These are phyloP conservation scores for Copidosoma aretas DNA, from an alignment of 2,888 invertebrate genomes.

Conservation along the genomic window DNA sequence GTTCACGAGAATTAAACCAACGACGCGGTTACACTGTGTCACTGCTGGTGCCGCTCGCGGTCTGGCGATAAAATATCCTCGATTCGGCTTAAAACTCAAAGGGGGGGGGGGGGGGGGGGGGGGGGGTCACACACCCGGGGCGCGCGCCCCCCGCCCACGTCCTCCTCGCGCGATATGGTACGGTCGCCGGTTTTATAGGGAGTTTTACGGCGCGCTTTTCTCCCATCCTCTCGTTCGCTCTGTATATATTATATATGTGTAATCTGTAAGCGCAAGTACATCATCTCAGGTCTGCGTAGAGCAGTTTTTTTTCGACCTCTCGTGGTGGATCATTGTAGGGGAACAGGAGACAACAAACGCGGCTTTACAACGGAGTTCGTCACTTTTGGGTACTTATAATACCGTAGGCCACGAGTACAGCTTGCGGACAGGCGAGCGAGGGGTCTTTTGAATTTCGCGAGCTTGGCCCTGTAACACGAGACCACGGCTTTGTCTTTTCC, in stretches of 20 bases:
- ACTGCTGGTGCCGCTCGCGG: too few species aligned
- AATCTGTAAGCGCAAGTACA: not conserved
- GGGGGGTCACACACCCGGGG: too few species aligned
- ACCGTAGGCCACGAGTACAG: too few species aligned
- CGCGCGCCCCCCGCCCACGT: too few species aligned
- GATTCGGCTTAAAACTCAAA: conserved; percentile 32
- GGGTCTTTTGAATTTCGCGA: not conserved
- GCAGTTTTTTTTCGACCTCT: not conserved
- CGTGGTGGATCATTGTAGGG: too few species aligned
- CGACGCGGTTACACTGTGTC: too few species aligned
- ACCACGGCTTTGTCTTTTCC: not conserved
- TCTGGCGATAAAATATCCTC: conserved; percentile 31
- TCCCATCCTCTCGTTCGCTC: not conserved
- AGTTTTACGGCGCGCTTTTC: conserved; percentile 35
- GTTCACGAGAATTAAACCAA: too few species aligned
- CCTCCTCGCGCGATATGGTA: conserved; percentile 36
- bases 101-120: not conserved
- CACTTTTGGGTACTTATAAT: too few species aligned
- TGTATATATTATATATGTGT: not conserved
- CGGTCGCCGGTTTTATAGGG: conserved; percentile 38
- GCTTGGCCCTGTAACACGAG: not conserved
- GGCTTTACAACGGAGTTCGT: too few species aligned
- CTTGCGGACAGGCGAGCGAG: too few species aligned
- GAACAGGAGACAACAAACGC: too few species aligned
- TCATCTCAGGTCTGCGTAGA: not conserved